phyloP scores from a whole-genome alignment of 2,888 invertebrate species.

The Rhorus exstirpatorius region DNA sequence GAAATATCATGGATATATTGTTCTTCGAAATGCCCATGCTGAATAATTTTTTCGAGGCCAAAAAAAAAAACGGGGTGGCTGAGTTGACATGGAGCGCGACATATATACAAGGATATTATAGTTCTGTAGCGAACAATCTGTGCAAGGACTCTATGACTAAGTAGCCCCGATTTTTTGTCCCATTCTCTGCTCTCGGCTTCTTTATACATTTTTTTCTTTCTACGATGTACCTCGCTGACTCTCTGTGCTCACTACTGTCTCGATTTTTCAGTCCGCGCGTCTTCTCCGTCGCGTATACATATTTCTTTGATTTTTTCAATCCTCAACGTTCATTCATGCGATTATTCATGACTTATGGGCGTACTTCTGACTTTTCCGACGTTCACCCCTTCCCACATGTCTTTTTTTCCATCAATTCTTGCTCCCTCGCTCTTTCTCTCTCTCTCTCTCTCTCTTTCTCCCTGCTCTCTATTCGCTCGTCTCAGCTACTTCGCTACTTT shows the following conservation, averaged over 20 bases:
- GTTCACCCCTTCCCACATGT: too few species aligned
- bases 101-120: too few species aligned
- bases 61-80: too few species aligned
- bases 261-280: neutral
- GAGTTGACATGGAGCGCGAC: too few species aligned
- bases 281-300: neutral
- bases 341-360: too few species aligned
- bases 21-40: too few species aligned
- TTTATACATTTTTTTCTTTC: slow-evolving; percentile 4
- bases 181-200: neutral
- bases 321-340: slow-evolving; percentile 2
- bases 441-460: slow-evolving; percentile 43
- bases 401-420: neutral
- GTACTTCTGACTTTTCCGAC: too few species aligned
- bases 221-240: neutral
- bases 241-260: slow-evolving; percentile 5
- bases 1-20: too few species aligned
- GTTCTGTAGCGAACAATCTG: neutral
- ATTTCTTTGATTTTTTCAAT: neutral
- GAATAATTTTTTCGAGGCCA: too few species aligned
- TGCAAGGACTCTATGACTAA: slow-evolving; percentile 7
- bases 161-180: neutral
- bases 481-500: slow-evolving; percentile 56
- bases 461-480: slow-evolving; percentile 59
- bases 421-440: neutral